Conservation (phyloP, 2,888 invertebrate species). For the Archips xylosteana region DNA sequence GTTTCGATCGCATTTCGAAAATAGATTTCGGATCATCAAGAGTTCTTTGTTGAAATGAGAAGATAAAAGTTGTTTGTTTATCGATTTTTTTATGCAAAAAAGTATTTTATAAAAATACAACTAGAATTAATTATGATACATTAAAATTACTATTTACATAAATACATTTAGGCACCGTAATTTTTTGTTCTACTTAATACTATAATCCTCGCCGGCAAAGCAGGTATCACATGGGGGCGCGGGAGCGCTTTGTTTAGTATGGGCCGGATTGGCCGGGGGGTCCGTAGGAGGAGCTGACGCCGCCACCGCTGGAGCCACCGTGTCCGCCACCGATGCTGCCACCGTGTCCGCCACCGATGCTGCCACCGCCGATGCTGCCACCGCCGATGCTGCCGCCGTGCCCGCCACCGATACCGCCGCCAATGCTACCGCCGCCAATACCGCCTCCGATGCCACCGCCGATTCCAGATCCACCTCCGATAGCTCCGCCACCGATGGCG, state of each 20-base stretch:
- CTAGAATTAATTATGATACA: conserved; percentile 81
- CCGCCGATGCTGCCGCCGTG: conserved; percentile 49
- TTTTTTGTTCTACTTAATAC: conserved; percentile 84
- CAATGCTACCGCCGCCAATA: conserved; percentile 44
- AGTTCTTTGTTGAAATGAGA: conserved; percentile 47
- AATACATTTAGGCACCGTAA: conserved; percentile 86
- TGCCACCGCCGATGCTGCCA: conserved; percentile 51
- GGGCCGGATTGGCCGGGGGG: conserved; percentile 89
- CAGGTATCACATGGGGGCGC: conserved; percentile 82
- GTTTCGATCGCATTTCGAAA: conserved; percentile 45
- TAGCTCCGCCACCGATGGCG: conserved; percentile 55
- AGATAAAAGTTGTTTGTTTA: conserved; percentile 60
- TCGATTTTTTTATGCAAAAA: conserved; percentile 81
- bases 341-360: conserved; percentile 54
- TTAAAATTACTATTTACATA: conserved; percentile 86
- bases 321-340: conserved; percentile 56
- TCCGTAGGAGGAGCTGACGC: conserved; percentile 87
- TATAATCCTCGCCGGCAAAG: conserved; percentile 80
- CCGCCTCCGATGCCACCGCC: conserved; percentile 49
- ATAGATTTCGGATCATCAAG: conserved; percentile 35
- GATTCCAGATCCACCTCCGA: conserved; percentile 57
- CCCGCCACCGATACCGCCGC: conserved; percentile 56
- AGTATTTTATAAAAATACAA: conserved; percentile 78
- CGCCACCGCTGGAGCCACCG: conserved; percentile 67
- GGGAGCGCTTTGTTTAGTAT: conserved; percentile 79